Percentiles rank a stretch among this genome's conserved stretches.
Evolutionary conservation across 2,113 vertebrate species (phyloP).

Genomic region (Sterrhoptilus dennistouni): DNA sequence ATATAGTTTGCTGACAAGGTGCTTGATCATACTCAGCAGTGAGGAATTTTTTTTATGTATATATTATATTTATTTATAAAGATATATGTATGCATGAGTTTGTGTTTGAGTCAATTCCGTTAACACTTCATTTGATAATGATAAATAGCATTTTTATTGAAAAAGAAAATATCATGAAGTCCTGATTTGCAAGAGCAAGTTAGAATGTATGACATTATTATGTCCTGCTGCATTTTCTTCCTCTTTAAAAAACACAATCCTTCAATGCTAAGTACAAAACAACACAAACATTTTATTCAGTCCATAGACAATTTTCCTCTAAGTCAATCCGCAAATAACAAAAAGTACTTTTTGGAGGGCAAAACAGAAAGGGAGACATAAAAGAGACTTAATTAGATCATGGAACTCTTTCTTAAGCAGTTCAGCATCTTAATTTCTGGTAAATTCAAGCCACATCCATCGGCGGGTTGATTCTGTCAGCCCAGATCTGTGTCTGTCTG

Average conservation of each 20-base stretch:
- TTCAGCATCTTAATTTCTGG: slow-evolving; percentile 46
- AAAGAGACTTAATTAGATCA: slow-evolving; percentile 44
- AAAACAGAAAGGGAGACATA: background rate
- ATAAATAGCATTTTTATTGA: slow-evolving; percentile 73
- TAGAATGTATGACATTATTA: slow-evolving; percentile 67
- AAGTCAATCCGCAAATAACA: slow-evolving; percentile 21
- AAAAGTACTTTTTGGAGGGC: background rate
- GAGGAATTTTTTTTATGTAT: slow-evolving; percentile 31
- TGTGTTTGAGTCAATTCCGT: slow-evolving; percentile 65
- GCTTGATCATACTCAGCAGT: slow-evolving; percentile 70
- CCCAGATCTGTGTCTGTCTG: slow-evolving; percentile 46
- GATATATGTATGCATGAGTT: background rate
- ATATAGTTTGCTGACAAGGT: slow-evolving; percentile 75
- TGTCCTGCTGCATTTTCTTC: slow-evolving; percentile 57
- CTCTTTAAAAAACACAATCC: slow-evolving; percentile 51
- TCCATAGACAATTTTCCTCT: background rate
- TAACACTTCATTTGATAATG: slow-evolving; percentile 72
- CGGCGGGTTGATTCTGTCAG: slow-evolving; percentile 50
- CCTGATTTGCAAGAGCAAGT: slow-evolving; percentile 72
- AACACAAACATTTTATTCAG: slow-evolving; percentile 13
- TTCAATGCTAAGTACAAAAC: background rate
- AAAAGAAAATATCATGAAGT: slow-evolving; percentile 73
- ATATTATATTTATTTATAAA: slow-evolving; percentile 8
- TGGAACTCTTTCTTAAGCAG: slow-evolving; percentile 39
- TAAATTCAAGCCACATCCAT: slow-evolving; percentile 18